Conservation (phyloP, 2,797 vertebrate genomes). For the Xyrichtys novacula region DNA sequence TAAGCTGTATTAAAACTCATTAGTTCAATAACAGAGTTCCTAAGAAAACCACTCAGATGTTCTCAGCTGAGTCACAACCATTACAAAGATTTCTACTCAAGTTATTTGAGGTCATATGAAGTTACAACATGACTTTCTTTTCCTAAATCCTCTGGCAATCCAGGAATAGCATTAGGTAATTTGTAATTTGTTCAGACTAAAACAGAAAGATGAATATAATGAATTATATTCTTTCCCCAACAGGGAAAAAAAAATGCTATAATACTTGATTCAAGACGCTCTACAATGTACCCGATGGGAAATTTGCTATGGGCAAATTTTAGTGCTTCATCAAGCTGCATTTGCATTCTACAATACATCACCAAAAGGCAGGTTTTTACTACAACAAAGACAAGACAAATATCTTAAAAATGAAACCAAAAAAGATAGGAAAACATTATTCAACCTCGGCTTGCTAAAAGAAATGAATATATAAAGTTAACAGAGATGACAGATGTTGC, state of each 20-base stretch:
- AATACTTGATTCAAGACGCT: too few relatives aligned
- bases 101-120: not conserved
- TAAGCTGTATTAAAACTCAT: not conserved
- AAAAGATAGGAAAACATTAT: not conserved
- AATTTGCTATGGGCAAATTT: too few relatives aligned
- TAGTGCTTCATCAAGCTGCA: too few relatives aligned
- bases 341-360: too few relatives aligned
- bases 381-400: too few relatives aligned
- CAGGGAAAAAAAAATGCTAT: too few relatives aligned
- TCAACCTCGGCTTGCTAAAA: not conserved
- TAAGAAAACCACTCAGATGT: not conserved
- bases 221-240: too few relatives aligned
- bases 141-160: not conserved
- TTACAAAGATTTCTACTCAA: not conserved
- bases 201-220: too few relatives aligned
- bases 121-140: not conserved
- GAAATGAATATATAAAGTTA: not conserved
- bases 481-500: not conserved
- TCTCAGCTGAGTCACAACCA: not conserved
- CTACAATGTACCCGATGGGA: too few relatives aligned
- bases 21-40: conserved; percentile 1
- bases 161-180: not conserved
- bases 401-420: too few relatives aligned
- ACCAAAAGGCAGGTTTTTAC: too few relatives aligned
- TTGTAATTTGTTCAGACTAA: too few relatives aligned